These are phyloP conservation scores for Microctenopoma steveboyesi DNA, from an alignment of 2,797 vertebrate genomes.

Conservation along the genomic window DNA sequence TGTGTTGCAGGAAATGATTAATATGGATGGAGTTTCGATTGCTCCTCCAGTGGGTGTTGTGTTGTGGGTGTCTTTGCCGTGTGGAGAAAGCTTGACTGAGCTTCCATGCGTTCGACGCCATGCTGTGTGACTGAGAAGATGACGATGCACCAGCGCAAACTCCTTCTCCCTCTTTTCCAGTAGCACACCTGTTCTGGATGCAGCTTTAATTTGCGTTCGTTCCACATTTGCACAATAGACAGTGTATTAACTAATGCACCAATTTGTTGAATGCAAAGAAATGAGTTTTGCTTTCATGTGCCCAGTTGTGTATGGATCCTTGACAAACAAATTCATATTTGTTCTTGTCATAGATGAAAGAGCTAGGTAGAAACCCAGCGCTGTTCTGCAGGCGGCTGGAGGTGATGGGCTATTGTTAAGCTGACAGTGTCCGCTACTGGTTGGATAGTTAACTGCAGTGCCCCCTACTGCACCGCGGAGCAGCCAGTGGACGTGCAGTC, in stretches of 20 bases:
- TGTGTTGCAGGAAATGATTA: neutral
- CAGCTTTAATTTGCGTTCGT: neutral
- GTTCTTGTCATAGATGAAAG: too few species aligned
- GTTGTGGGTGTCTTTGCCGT: slow-evolving; percentile 15
- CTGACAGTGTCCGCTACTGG: slow-evolving; percentile 88
- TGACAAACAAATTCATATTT: neutral
- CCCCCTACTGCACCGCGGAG: slow-evolving; percentile 34
- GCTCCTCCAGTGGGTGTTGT: neutral
- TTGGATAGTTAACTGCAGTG: slow-evolving; percentile 80
- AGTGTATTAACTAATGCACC: neutral
- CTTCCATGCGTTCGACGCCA: slow-evolving; percentile 18
- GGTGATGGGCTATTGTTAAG: slow-evolving; percentile 74
- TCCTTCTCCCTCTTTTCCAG: slow-evolving; percentile 4
- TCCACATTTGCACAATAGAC: slow-evolving; percentile 1
- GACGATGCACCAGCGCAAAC: neutral
- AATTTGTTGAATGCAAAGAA: neutral
- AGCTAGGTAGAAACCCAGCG: neutral
- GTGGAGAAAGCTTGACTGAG: slow-evolving; percentile 17
- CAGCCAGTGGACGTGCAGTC: slow-evolving; percentile 24
- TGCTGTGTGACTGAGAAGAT: slow-evolving; percentile 19
- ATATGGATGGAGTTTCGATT: neutral
- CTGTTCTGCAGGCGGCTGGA: slow-evolving; percentile 28
- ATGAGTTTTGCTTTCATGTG: neutral
- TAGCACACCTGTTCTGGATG: neutral
- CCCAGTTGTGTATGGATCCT: neutral